phyloP scores from a whole-genome alignment of 1,140 invertebrate genomes.

The Zaprionus capensis region DNA sequence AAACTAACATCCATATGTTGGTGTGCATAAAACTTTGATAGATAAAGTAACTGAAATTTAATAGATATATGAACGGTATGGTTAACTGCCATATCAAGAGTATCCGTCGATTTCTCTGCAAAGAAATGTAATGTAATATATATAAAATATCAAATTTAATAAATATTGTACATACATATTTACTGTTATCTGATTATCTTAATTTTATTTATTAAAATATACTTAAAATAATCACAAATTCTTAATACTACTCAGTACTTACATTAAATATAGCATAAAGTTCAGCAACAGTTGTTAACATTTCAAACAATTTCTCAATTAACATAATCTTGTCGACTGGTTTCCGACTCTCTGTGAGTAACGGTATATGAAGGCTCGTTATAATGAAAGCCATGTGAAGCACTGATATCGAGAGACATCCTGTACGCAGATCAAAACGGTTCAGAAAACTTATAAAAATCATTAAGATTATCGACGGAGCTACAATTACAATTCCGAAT shows the following conservation, averaged over 20 bases:
- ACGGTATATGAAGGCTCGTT: constrained; percentile 2
- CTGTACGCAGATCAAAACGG: constrained; percentile 28
- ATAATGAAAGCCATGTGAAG: constrained; percentile 4
- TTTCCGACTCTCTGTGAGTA: too few species aligned
- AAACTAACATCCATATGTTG: not conserved
- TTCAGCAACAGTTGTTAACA: not conserved
- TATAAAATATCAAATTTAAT: not conserved
- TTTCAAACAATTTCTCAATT: not conserved
- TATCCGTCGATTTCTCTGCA: constrained; percentile 9
- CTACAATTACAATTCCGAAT: not conserved
- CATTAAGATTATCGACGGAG: not conserved
- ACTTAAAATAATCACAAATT: too few species aligned
- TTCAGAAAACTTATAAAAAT: constrained; percentile 26
- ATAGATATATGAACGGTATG: constrained; percentile 10
- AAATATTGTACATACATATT: not conserved
- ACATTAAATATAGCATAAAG: not conserved
- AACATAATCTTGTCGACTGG: too few species aligned
- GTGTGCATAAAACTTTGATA: constrained; percentile 4
- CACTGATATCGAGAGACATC: constrained; percentile 5
- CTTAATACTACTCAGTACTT: not conserved
- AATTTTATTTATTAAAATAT: too few species aligned
- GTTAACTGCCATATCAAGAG: constrained; percentile 11
- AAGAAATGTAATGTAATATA: not conserved
- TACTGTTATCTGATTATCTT: too few species aligned
- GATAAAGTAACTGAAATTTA: constrained; percentile 8